Evolutionary conservation across 2,888 invertebrate species (phyloP).

Genomic region (Odiellus spinosus): DNA sequence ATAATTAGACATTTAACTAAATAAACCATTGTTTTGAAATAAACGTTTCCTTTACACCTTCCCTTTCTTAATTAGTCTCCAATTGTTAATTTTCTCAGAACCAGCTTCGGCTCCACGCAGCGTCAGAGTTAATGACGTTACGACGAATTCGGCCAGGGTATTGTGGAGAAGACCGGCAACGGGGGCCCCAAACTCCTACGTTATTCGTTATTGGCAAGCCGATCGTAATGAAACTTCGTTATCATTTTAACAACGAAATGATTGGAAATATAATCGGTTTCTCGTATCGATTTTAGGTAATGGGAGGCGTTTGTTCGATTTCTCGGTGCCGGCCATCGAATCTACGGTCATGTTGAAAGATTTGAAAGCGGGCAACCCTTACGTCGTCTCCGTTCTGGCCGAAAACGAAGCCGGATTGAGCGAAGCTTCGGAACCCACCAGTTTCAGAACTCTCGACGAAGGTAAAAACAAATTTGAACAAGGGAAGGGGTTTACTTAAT

Average conservation of each 20-base stretch:
- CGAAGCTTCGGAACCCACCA: slow-evolving; percentile 17
- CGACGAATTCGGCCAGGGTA: slow-evolving; percentile 10
- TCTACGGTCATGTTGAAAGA: slow-evolving; percentile 19
- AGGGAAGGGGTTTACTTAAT: too few species aligned
- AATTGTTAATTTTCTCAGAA: slow-evolving; percentile 6
- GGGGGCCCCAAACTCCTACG: background rate
- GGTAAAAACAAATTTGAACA: slow-evolving; percentile 4
- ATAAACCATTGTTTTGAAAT: too few species aligned
- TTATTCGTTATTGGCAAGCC: too few species aligned
- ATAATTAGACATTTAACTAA: too few species aligned
- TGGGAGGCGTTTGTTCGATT: too few species aligned
- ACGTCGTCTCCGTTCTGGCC: slow-evolving; percentile 19
- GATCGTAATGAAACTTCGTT: too few species aligned
- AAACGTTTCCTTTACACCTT: too few species aligned
- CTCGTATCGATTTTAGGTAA: too few species aligned
- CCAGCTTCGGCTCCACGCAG: slow-evolving; percentile 14
- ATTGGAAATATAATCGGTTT: too few species aligned
- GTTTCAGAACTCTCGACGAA: slow-evolving; percentile 20
- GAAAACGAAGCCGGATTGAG: slow-evolving; percentile 21
- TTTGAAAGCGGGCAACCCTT: slow-evolving; percentile 19
- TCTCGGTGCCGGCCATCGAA: slow-evolving; percentile 17
- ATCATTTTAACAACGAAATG: too few species aligned
- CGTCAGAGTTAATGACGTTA: slow-evolving; percentile 9
- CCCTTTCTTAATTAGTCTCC: too few species aligned
- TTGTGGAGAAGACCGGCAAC: slow-evolving; percentile 13